Base-by-base conservation (phyloP, 1,140 invertebrate species). In the Metaphire vulgaris region DNA sequence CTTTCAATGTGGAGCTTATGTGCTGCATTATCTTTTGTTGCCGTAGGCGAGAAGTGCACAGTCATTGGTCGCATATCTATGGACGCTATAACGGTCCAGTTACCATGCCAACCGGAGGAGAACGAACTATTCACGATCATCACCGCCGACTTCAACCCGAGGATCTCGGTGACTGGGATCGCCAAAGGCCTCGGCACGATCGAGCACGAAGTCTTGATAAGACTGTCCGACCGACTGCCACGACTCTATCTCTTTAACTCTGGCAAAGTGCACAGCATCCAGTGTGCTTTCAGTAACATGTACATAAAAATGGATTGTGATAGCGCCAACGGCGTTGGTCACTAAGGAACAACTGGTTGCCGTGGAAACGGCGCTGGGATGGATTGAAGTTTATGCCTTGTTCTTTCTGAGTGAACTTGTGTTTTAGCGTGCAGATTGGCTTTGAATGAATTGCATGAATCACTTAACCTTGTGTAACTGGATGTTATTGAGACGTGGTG, bases 41-140 rank as follows among this genome's bases (percentile, higher is more conserved):
- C 34, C 73, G 0, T 76, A 81, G 80, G 80, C 56, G 65, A 76
- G 0, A 72, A 67, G 26, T 79, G 75, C 74, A 75, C 78, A 14
- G 75, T 82, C 28, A 77, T 82, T n/a, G 81, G 81, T 28, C 75
- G 79, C 1, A 77, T 82, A 1, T 81, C 81, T 15, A 82, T 82
- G 81, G 81, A 82, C 67, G 80, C 81, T 26, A 79, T 82, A 31
- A 80, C 81, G 2, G 81, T 80, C 1, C 56, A 41, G n/a, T 64
- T 81, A 32, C 68, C 74, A 26, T 28, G 68, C n/a, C 21, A 70
- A 30, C 67, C 74, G 16, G 67, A 74, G 0, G 31, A 74, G 15
- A 74, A 78, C 33, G 73, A 76, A 32, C 34, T 72, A 1, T 82
- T 79, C 68, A 79, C 78, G 28, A 74, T 82, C 12, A 74, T 80